Evolutionary conservation across 1,140 invertebrate species (phyloP).

Genomic region (Diachasmimorpha longicaudata): DNA sequence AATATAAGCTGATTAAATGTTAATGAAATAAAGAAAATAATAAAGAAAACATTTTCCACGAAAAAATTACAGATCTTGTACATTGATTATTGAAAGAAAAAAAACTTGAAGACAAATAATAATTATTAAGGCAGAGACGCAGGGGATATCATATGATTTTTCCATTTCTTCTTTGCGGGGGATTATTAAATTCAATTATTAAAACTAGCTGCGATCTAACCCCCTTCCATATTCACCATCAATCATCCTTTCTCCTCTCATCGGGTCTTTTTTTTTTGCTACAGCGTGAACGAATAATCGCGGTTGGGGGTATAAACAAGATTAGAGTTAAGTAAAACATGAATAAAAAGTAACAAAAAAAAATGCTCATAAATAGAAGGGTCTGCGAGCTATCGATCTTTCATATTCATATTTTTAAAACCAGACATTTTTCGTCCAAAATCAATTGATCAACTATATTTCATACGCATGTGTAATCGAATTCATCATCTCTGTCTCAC

Average conservation of each 20-base stretch:
- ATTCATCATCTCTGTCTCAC: conserved; percentile 24
- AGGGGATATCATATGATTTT: conserved; percentile 27
- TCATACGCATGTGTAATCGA: conserved; percentile 31
- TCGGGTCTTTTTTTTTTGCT: not conserved
- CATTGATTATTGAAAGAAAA: conserved; percentile 28
- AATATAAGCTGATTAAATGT: conserved; percentile 16
- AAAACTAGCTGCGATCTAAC: conserved; percentile 47
- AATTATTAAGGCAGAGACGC: conserved; percentile 29
- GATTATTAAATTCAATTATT: conserved; percentile 38
- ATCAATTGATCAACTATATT: conserved; percentile 14
- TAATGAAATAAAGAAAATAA: conserved; percentile 12
- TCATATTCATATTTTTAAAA: conserved; percentile 26
- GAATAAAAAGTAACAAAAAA: conserved; percentile 57
- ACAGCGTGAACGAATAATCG: conserved; percentile 29
- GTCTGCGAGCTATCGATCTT: conserved; percentile 54
- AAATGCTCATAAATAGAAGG: conserved; percentile 58
- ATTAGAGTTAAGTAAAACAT: conserved; percentile 58
- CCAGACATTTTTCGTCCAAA: conserved; percentile 28
- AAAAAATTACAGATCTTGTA: conserved; percentile 30
- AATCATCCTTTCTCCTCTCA: not conserved
- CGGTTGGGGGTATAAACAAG: conserved; percentile 40
- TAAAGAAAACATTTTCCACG: conserved; percentile 23
- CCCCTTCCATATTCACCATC: conserved; percentile 15
- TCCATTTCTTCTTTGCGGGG: conserved; percentile 30
- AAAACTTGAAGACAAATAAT: conserved; percentile 25